Conservation (phyloP, 1,140 invertebrate species). For the Penaeus vannamei region DNA sequence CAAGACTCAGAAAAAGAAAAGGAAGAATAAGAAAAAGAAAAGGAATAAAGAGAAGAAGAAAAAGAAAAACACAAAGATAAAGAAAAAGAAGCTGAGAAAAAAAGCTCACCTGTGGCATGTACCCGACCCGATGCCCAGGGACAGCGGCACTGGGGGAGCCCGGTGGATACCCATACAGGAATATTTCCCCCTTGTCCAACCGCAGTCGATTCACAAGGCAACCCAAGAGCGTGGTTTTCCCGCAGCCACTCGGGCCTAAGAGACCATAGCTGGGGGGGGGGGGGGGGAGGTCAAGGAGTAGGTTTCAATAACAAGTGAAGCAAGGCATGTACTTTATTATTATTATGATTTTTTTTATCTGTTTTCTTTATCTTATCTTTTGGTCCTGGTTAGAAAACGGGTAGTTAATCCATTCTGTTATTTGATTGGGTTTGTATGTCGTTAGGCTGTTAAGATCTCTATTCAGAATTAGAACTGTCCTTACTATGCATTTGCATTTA, state of each 20-base stretch:
- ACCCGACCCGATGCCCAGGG: constrained; percentile 86
- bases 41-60: too few species aligned
- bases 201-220: constrained; percentile 88
- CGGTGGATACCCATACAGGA: constrained; percentile 87
- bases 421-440: too few species aligned
- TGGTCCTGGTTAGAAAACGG: too few species aligned
- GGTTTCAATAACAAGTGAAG: background rate
- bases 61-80: background rate
- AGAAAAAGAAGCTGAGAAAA: constrained; percentile 26
- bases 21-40: too few species aligned
- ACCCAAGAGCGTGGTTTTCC: constrained; percentile 88
- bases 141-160: constrained; percentile 84
- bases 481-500: too few species aligned
- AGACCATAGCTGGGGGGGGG: constrained; percentile 79
- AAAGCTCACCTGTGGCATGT: constrained; percentile 79
- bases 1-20: too few species aligned
- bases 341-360: background rate
- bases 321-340: background rate
- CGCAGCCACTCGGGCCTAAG: constrained; percentile 87
- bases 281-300: background rate
- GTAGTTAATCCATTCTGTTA: too few species aligned
- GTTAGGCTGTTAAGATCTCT: too few species aligned
- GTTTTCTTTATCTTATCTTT: too few species aligned
- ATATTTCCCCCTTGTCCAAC: constrained; percentile 87
- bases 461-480: too few species aligned